A percentile compares a stretch with the other conserved stretches of the same genome.
Evolutionary conservation across 2,888 invertebrate species (phyloP).

Genomic region (Ormyrus thymus): DNA sequence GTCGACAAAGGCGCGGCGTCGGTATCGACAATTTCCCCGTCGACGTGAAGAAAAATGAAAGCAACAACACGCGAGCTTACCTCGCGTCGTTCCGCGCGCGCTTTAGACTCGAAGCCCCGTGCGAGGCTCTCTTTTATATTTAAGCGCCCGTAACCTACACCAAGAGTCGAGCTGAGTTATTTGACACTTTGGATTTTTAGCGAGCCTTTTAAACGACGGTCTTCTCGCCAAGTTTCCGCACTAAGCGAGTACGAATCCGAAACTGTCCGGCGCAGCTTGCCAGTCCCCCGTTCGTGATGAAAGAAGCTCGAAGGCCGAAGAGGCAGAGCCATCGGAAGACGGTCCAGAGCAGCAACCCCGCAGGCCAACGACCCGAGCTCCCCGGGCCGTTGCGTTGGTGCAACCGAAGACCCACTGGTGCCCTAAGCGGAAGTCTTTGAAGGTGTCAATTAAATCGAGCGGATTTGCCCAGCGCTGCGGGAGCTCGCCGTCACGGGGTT

Average conservation of each 20-base stretch:
- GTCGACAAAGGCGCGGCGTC: too few species aligned
- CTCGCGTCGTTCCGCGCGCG: neutral
- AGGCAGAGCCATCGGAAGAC: neutral
- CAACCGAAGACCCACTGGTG: slow-evolving; percentile 67
- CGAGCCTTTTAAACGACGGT: too few species aligned
- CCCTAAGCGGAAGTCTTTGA: slow-evolving; percentile 71
- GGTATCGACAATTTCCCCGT: too few species aligned
- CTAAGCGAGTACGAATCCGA: too few species aligned
- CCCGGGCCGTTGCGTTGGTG: slow-evolving; percentile 33
- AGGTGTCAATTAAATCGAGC: slow-evolving; percentile 66
- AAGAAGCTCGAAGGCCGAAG: slow-evolving; percentile 45
- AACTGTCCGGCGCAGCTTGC: too few species aligned
- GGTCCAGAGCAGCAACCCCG: neutral
- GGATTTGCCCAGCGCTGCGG: slow-evolving; percentile 26
- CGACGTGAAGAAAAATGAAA: too few species aligned
- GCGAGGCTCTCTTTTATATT: neutral
- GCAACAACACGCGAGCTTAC: too few species aligned
- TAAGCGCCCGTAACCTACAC: neutral
- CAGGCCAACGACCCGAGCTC: too few species aligned
- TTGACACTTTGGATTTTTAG: too few species aligned
- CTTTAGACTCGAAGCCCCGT: slow-evolving; percentile 4
- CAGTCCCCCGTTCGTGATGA: neutral
- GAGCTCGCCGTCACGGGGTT: too few species aligned
- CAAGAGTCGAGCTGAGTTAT: too few species aligned
- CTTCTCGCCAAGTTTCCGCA: too few species aligned